Evolutionary conservation across 1,140 invertebrate genomes (phyloP).

Genomic region (Helicoverpa armigera): DNA sequence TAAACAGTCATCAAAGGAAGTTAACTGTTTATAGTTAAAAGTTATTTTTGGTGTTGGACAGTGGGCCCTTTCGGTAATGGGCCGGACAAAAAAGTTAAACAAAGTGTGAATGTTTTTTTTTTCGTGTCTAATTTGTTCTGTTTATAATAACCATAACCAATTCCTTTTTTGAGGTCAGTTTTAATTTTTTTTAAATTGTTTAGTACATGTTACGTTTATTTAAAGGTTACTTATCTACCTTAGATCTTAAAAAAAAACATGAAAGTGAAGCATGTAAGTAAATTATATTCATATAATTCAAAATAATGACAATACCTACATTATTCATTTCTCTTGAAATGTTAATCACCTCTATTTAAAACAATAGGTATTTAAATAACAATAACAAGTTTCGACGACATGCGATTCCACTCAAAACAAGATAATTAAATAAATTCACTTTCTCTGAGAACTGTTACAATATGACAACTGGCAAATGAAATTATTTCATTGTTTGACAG

Average conservation of each 20-base stretch:
- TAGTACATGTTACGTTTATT: no score
- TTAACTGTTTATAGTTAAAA: conserved; percentile 18
- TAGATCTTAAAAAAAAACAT: neutral
- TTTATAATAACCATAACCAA: no score
- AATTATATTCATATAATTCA: no score
- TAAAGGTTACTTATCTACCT: neutral
- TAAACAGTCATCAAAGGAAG: conserved; percentile 25
- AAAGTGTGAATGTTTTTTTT: no score
- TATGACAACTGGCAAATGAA: neutral
- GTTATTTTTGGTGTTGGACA: conserved; percentile 30
- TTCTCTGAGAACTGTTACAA: neutral
- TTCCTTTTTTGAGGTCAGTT: no score
- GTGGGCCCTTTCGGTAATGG: neutral
- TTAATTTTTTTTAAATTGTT: neutral
- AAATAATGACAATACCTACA: no score
- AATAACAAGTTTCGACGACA: neutral
- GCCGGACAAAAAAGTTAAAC: neutral
- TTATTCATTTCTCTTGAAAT: neutral
- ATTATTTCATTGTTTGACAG: neutral
- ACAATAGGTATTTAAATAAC: conserved; percentile 1
- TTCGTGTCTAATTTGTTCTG: no score
- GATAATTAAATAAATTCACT: neutral
- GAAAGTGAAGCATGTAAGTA: no score
- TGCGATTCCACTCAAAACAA: neutral
- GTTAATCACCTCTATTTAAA: neutral